Base-by-base conservation (phyloP, 2,888 invertebrate genomes). In the Stenotaenia linearis region DNA sequence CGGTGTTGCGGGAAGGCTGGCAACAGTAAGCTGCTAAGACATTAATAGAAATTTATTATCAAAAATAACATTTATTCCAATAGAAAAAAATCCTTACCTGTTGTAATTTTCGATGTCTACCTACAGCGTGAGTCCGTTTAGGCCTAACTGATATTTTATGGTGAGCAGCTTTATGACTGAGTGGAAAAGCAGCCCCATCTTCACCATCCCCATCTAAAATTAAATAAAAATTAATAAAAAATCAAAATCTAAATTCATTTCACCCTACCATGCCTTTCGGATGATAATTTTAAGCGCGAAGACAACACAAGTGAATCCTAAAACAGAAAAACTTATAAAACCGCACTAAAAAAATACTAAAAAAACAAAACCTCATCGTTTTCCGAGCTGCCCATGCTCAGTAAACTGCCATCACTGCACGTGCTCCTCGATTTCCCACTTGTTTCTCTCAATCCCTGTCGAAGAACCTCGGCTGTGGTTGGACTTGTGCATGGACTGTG, bases 111-210 rank as follows among this genome's bases (percentile, higher is more conserved):
- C 91, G 90, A 84, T 91, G 89, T 77, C 91, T 86, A 5, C 92
- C 92, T 30, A 92, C 91, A 81, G 91, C 92, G 85, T 92, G 92
- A 80, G 91, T 93, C 83, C 92, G 89, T 81, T 91, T 90, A 28
- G 93, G 93, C 75, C 91, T 89, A 80, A 93, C 90, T 77, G 93
- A 90, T 89, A 93, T 93, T 87, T 92, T 91, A 88, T 93, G 93
- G 83, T 90, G 90, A 80, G 93, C 93, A 75, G 93, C 93, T 81
- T 91, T 91, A 87, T 93, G 93, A 84, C 92, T 92, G 83, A 93
- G 88, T 80, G 92, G 91, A 84, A 89, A 88, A 84, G 90, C 88
- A 23, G 77, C 77, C 6, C 77, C 45, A 78, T 80, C 76, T 80
- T 81, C 81, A 15, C 75, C 30, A 77, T 81, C 80, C 28, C 56